Base-by-base conservation (phyloP, 2,113 vertebrate species). In the Oophaga pumilio region DNA sequence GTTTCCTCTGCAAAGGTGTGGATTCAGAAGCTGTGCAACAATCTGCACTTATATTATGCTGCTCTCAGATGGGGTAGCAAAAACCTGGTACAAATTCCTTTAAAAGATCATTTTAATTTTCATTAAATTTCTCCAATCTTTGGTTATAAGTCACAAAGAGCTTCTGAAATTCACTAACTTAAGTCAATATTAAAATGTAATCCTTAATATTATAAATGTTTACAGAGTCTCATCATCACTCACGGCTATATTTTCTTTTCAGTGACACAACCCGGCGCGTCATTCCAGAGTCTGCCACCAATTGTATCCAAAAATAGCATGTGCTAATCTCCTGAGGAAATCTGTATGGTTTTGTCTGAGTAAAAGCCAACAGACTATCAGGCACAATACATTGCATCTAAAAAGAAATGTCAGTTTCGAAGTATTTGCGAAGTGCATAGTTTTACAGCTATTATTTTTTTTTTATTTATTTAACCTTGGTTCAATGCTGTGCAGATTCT, bases 291-390 rank as follows among this genome's bases (percentile, higher is more conserved):
- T 62, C 84, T 85, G 71, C 53, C 84, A 85, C 71, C 84, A 50
- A 76, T 85, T 85, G 17, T 76, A 20, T 56, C 56, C 57, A 76
- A 62, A 85, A 85, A 76, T 85, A 85, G 71, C 22, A 76, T n/a
- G 56, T 85, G 84, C 28, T 74, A 85, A 85, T 85, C 84, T 76
- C 52, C 71, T 26, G 76, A 64, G 71, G 33, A 85, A 76, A 85
- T 60, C 56, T 76, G 53, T 50, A 15, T 43, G 66, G 49, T 74
- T 85, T n/a, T 76, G 12, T 76, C 8, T 50, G 57, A 49, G 14
- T 50, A 64, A 76, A 85, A 76, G 53, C 17, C 18, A 43, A 49
- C 49, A 73, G 66, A 28, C 68, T 56, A 52, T 28, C 17, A 76
- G 28, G 71, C 26, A 76, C 68, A 85, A 71, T 56, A 18, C 82